Conservation (phyloP, 2,888 invertebrate genomes). For the Tridacna crocea region DNA sequence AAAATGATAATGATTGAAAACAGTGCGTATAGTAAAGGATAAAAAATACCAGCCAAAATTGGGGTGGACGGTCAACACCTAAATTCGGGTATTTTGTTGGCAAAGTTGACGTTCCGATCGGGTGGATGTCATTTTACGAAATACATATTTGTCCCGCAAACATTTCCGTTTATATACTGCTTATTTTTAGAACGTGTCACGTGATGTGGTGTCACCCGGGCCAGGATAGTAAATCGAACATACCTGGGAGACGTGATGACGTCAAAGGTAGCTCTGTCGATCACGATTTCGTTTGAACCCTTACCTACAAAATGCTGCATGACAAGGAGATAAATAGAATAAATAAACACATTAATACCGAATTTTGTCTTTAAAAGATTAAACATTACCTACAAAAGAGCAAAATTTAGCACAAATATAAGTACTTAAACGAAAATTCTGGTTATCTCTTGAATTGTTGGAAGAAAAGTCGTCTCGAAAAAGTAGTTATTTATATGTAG, state of each 20-base stretch:
- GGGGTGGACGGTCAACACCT: neutral
- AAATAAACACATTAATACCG: too few relatives aligned
- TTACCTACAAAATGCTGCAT: neutral
- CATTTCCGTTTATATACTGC: slow-evolving; percentile 2
- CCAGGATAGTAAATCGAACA: neutral
- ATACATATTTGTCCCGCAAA: neutral
- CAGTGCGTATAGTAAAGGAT: too few relatives aligned
- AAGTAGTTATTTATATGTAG: too few relatives aligned
- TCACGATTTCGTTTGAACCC: slow-evolving; percentile 7
- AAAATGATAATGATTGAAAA: too few relatives aligned
- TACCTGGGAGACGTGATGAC: slow-evolving; percentile 7
- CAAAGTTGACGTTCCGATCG: neutral
- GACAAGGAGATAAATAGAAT: too few relatives aligned
- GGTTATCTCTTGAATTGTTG: too few relatives aligned
- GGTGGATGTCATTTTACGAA: neutral
- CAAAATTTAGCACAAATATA: too few relatives aligned
- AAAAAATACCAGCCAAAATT: neutral
- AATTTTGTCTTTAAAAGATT: too few relatives aligned
- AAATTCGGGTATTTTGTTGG: neutral
- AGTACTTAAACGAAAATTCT: too few relatives aligned
- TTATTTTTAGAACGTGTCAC: slow-evolving; percentile 12
- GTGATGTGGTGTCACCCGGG: slow-evolving; percentile 17
- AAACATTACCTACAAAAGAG: too few relatives aligned
- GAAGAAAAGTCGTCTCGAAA: too few relatives aligned
- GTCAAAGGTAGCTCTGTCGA: slow-evolving; percentile 2